Evolutionary conservation across 2,888 invertebrate species (phyloP).

Genomic region (Rosalia funebris): DNA sequence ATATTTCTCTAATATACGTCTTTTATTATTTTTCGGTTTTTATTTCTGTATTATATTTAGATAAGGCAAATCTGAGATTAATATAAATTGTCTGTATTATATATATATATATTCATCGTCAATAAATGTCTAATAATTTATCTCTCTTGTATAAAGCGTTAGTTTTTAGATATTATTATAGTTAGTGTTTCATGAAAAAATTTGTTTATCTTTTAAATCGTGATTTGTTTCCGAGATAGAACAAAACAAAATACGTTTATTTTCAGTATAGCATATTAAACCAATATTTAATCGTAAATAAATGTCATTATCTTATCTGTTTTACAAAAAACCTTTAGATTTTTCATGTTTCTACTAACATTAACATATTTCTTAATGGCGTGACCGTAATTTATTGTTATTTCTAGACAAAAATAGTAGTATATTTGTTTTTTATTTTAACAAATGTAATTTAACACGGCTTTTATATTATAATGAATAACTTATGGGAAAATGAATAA

Average conservation of each 20-base stretch:
- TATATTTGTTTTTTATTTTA: neutral
- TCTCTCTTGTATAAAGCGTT: slow-evolving; percentile 15
- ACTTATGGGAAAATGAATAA: neutral
- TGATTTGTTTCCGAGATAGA: slow-evolving; percentile 15
- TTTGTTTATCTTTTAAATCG: neutral
- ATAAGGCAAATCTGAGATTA: slow-evolving; percentile 21
- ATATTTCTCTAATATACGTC: slow-evolving; percentile 16
- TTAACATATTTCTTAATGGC: slow-evolving; percentile 1
- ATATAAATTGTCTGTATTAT: slow-evolving; percentile 14
- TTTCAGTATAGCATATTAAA: slow-evolving; percentile 8
- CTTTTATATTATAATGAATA: neutral
- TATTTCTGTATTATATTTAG: slow-evolving; percentile 5
- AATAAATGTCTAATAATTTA: slow-evolving; percentile 21
- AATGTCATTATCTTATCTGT: slow-evolving; percentile 17
- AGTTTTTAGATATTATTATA: slow-evolving; percentile 18
- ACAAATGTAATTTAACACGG: neutral
- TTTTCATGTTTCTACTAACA: neutral
- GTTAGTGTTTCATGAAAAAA: slow-evolving; percentile 12
- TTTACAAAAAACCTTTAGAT: slow-evolving; percentile 1
- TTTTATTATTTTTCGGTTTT: slow-evolving; percentile 14
- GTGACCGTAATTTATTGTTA: neutral
- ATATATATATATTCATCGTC: slow-evolving; percentile 2
- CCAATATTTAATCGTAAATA: slow-evolving; percentile 1
- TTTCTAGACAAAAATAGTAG: neutral
- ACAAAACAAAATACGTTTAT: slow-evolving; percentile 1